A percentile compares a stretch with the other conserved stretches of the same genome.
These are phyloP conservation scores for Phortica okadai DNA, from an alignment of 2,888 invertebrate species.

Conservation along the genomic window DNA sequence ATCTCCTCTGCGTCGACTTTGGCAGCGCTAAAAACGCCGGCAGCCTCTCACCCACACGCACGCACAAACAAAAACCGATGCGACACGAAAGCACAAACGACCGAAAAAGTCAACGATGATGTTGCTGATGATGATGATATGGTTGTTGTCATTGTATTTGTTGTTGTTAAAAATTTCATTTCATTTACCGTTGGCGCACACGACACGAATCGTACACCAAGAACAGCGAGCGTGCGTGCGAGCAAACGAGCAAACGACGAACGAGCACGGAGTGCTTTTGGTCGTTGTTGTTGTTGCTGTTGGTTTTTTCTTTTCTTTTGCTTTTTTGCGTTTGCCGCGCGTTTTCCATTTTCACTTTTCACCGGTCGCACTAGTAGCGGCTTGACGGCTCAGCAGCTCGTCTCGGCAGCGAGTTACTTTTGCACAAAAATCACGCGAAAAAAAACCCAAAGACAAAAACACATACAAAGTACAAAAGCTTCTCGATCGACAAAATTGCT, in stretches of 20 bases:
- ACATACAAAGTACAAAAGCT: constrained; percentile 3
- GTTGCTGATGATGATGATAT: constrained; percentile 19
- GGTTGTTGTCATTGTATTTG: constrained; percentile 10
- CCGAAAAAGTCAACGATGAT: constrained; percentile 3
- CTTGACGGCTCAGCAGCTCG: constrained; percentile 74
- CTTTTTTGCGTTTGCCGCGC: constrained; percentile 54
- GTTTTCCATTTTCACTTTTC: constrained; percentile 72
- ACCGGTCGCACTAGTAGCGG: constrained; percentile 72
- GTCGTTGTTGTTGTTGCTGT: constrained; percentile 42
- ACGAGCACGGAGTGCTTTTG: constrained; percentile 51
- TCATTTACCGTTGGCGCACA: constrained; percentile 24
- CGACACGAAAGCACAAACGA: background rate
- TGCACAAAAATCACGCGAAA: background rate
- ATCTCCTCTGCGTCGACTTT: background rate
- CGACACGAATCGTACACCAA: too few species aligned
- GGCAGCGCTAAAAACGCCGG: constrained; percentile 8
- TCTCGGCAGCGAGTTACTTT: constrained; percentile 60
- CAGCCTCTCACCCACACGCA: background rate
- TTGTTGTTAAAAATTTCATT: constrained; percentile 35
- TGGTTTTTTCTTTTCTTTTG: constrained; percentile 18
- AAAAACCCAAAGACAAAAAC: background rate
- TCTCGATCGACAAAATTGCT: constrained; percentile 15
- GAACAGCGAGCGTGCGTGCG: background rate
- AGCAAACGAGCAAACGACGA: constrained; percentile 48
- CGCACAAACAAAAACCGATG: background rate